These are phyloP conservation scores for Nemurella pictetii DNA, from an alignment of 2,888 invertebrate genomes.

Conservation along the genomic window DNA sequence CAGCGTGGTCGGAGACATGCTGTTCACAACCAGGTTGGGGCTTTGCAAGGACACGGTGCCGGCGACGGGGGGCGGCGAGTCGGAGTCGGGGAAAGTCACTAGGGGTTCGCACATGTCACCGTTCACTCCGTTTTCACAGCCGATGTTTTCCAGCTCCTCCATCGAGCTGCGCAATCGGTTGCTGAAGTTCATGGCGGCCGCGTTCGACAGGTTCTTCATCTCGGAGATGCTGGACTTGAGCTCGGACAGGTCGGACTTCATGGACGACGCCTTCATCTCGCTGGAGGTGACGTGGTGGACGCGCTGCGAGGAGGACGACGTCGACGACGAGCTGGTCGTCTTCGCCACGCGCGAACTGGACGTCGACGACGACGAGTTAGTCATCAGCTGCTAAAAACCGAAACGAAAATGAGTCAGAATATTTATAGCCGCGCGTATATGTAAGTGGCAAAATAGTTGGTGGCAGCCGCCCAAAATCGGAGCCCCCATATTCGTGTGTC, in stretches of 20 bases:
- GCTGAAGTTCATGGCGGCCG: constrained; percentile 43
- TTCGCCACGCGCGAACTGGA: constrained; percentile 49
- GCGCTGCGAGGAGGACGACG: constrained; percentile 55
- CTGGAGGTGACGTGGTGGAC: constrained; percentile 61
- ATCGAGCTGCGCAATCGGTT: constrained; percentile 70
- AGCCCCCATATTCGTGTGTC: not conserved
- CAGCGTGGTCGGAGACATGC: constrained; percentile 27
- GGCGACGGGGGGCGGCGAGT: constrained; percentile 58
- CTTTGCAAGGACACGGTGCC: constrained; percentile 52
- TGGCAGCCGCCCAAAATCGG: constrained; percentile 9
- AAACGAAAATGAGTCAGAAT: constrained; percentile 15
- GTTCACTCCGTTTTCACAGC: constrained; percentile 44
- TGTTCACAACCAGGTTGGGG: constrained; percentile 47
- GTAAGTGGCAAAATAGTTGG: not conserved
- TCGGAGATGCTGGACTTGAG: constrained; percentile 84
- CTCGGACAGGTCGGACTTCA: constrained; percentile 78
- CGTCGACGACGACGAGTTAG: constrained; percentile 52
- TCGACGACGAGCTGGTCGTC: constrained; percentile 57
- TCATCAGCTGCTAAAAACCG: constrained; percentile 40
- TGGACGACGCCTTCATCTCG: constrained; percentile 80
- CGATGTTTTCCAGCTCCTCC: constrained; percentile 63
- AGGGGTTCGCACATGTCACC: constrained; percentile 62
- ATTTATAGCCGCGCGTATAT: not conserved
- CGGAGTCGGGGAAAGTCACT: constrained; percentile 80
- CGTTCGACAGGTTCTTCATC: constrained; percentile 71